These are phyloP conservation scores for Australoheros scitulus DNA, from an alignment of 2,113 vertebrate species.

Conservation along the genomic window DNA sequence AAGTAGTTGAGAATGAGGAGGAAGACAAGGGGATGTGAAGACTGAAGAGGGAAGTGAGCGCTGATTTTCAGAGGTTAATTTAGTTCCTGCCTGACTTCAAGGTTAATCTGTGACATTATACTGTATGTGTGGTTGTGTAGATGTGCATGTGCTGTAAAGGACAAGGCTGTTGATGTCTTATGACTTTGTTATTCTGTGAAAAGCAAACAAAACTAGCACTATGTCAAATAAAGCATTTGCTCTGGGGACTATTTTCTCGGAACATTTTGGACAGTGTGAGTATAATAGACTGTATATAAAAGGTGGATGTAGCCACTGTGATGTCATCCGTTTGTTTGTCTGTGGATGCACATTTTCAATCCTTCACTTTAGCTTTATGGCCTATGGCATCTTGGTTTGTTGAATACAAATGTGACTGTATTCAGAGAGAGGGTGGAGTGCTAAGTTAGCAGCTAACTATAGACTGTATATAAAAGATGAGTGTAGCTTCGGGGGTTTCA, in stretches of 20 bases:
- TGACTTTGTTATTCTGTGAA: neutral
- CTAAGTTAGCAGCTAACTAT: neutral
- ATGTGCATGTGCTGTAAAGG: neutral
- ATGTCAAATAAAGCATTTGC: neutral
- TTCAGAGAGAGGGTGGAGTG: neutral
- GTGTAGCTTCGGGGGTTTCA: neutral
- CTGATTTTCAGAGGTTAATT: conserved; percentile 1
- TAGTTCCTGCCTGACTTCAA: conserved; percentile 15
- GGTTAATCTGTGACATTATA: conserved; percentile 35
- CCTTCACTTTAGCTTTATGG: neutral
- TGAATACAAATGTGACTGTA: neutral
- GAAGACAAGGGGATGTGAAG: neutral
- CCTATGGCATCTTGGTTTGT: neutral
- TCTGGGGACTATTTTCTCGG: neutral
- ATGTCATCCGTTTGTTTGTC: neutral
- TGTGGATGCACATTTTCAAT: neutral
- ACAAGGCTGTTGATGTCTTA: neutral
- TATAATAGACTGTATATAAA: conserved; percentile 4
- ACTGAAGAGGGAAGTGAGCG: neutral
- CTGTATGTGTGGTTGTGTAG: neutral
- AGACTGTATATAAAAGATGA: conserved; percentile 2
- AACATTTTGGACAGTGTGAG: neutral
- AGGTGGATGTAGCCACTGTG: neutral
- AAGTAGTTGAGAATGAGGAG: neutral
- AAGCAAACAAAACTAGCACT: neutral